Conservation (phyloP, 2,113 vertebrate species). For the Prunella fulvescens region DNA sequence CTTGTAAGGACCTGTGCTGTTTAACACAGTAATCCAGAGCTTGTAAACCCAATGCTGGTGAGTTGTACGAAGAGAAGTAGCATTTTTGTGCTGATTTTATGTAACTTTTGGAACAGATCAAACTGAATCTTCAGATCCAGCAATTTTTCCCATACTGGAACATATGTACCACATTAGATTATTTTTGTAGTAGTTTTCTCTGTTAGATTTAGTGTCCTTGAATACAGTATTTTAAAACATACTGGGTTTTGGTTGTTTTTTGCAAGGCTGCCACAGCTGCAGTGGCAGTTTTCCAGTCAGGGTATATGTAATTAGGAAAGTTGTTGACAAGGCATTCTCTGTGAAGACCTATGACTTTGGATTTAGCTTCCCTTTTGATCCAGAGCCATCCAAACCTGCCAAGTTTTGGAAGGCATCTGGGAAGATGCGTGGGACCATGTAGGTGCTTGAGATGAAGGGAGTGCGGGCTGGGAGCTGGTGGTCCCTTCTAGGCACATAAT, state of each 20-base stretch:
- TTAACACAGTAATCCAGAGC: background rate
- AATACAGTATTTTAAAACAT: background rate
- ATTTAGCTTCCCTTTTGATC: background rate
- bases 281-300: background rate
- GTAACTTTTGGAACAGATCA: background rate
- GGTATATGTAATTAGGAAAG: background rate
- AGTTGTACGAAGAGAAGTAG: background rate
- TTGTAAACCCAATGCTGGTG: background rate
- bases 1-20: background rate
- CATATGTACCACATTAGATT: background rate
- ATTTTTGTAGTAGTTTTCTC: background rate
- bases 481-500: accelerated
- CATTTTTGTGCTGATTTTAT: background rate
- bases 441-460: background rate
- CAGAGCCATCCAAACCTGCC: background rate
- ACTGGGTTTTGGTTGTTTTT: background rate
- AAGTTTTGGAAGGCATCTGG: background rate
- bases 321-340: background rate
- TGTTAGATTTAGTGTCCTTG: background rate
- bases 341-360: background rate
- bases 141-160: background rate
- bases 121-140: background rate
- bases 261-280: background rate
- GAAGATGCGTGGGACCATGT: accelerated
- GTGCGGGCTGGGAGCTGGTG: background rate